Evolutionary conservation across 2,888 invertebrate species (phyloP), one percentile per base, ranked within the genome.

Genomic region (Lycaena phlaeas): DNA sequence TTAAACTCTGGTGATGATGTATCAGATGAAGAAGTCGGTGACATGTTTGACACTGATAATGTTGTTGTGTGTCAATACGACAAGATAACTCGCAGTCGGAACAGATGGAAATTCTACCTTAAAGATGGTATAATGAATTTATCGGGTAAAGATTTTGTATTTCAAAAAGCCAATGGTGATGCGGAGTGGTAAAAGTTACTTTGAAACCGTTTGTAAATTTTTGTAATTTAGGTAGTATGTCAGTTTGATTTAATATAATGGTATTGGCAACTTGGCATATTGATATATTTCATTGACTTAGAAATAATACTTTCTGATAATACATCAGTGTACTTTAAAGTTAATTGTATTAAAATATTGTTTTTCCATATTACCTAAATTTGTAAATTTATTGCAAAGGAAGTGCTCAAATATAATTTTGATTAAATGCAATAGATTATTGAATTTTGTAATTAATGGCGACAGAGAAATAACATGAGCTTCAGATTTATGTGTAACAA

Each of bases 41-140:
- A 98, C 72, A 88, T 98, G 68, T 99, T 98, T 85, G 98, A 99
- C 61, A 97, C 98, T 28, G 98, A 99, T 57, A 98, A 99, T 87
- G 98, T 99, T 43, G 96, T 99, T 47, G 98, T 99, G 44, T 99
- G 99, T 75, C 99, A 99, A 78, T 99, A 98, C 84, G 99, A 99
- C 84, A 99, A 99, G 94, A 97, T 99, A 46, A 97, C 97, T 50
- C 90, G 99, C 71, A 97, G 95, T 72, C 92, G 98, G 62, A 98
- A 97, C 78, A 97, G 97, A 78, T 99, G 99, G 99, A 99, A 98
- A 86, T 98, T 99, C 76, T 95, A 97, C 75, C 87, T 99, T 50
- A 99, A 99, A 85, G 99, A 99, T 85, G 99, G 99, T 44, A 98
- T 99, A 50, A 99, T 99, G 99, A 98, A 97, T 87, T 89, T 99